Evolutionary conservation across 2,888 invertebrate genomes (phyloP).

Genomic region (Andrena praecox): DNA sequence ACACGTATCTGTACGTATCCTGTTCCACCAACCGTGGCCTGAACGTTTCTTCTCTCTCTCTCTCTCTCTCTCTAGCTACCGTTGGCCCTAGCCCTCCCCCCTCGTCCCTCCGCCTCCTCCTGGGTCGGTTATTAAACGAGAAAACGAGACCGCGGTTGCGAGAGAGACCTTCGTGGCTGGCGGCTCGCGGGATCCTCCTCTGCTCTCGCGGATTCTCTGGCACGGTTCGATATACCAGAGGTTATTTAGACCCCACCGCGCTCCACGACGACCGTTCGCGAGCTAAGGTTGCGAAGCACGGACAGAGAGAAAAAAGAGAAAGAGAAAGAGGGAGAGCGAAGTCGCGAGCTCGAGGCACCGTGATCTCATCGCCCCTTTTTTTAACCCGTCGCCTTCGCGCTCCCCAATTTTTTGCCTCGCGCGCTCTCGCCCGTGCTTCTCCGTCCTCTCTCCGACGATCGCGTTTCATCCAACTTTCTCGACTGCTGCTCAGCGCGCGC

Average conservation of each 20-base stretch:
- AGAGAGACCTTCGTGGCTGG: conserved; percentile 56
- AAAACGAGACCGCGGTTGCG: conserved; percentile 62
- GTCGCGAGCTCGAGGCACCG: conserved; percentile 31
- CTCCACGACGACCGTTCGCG: conserved; percentile 32
- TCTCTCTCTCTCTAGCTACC: conserved; percentile 6
- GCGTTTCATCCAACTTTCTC: background rate
- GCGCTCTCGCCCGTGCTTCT: conserved; percentile 26
- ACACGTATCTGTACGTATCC: background rate
- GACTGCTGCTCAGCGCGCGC: background rate
- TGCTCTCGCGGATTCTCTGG: conserved; percentile 65
- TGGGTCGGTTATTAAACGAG: conserved; percentile 62
- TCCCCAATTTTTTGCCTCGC: conserved; percentile 36
- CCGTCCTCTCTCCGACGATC: background rate
- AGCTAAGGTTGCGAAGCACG: conserved; percentile 31
- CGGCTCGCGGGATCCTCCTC: conserved; percentile 54
- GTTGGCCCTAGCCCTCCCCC: conserved; percentile 36
- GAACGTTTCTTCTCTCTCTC: conserved; percentile 27
- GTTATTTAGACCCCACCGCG: conserved; percentile 63
- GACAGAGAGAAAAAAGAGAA: background rate
- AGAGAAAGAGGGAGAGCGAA: background rate
- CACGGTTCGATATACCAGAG: conserved; percentile 68
- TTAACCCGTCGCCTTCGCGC: conserved; percentile 39
- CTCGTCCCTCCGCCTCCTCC: conserved; percentile 10
- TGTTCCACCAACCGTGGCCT: conserved; percentile 1
- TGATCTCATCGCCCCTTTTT: conserved; percentile 54